Evolutionary conservation across 2,797 vertebrate genomes (phyloP).

Genomic region (Psittacula echo): DNA sequence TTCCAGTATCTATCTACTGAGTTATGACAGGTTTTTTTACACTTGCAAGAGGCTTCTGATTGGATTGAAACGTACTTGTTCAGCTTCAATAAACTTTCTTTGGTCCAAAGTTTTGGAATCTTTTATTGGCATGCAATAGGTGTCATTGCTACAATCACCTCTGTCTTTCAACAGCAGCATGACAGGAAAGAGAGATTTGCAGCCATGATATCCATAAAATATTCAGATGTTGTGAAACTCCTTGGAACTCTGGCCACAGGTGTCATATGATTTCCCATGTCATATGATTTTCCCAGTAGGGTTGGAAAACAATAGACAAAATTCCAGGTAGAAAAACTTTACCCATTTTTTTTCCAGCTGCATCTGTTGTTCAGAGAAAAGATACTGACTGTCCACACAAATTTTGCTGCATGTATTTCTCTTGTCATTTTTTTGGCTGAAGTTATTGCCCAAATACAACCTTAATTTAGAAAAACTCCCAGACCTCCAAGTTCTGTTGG

Average conservation of each 20-base stretch:
- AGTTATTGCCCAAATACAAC: neutral
- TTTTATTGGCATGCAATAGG: neutral
- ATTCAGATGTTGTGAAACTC: neutral
- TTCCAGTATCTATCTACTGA: neutral
- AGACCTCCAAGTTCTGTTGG: neutral
- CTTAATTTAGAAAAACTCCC: neutral
- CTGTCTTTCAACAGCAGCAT: neutral
- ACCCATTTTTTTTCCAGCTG: neutral
- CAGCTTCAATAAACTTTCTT: neutral
- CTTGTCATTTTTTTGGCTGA: neutral
- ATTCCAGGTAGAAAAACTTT: neutral
- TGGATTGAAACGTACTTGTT: neutral
- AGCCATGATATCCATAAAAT: neutral
- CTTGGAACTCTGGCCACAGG: neutral
- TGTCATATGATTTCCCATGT: neutral
- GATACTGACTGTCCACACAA: neutral
- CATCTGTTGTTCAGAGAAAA: neutral
- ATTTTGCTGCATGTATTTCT: neutral
- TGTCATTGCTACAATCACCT: neutral
- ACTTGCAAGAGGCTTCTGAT: neutral
- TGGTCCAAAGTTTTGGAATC: neutral
- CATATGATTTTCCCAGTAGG: rapidly evolving
- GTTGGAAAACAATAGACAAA: neutral
- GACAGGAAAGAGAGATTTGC: neutral
- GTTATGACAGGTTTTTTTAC: neutral